Evolutionary conservation across 2,797 vertebrate genomes (phyloP).

Genomic region (Chaetophractus vellerosus): DNA sequence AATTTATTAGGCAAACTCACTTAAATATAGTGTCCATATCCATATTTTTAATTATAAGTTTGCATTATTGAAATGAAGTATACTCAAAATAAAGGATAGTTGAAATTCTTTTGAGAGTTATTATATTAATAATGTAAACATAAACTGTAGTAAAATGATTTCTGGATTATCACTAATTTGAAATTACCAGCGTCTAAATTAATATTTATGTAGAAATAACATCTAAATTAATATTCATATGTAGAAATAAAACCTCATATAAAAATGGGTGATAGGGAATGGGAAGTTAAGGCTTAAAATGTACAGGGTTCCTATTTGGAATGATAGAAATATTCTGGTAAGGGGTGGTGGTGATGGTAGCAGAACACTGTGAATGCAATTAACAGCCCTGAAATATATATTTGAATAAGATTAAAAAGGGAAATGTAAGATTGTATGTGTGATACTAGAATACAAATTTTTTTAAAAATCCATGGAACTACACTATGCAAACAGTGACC

Average conservation of each 20-base stretch:
- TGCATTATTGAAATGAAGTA: constrained; percentile 33
- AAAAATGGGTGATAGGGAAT: neutral
- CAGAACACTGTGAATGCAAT: no score
- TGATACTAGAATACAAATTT: no score
- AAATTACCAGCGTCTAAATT: constrained; percentile 21
- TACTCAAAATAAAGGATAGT: constrained; percentile 3
- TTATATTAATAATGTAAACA: neutral
- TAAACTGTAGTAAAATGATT: neutral
- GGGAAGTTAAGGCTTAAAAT: no score
- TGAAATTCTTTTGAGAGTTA: constrained; percentile 41
- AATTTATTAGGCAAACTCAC: neutral
- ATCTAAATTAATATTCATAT: neutral
- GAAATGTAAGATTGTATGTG: no score
- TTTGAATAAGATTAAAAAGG: no score
- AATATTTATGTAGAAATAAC: neutral
- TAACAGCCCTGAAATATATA: no score
- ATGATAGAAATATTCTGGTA: no score
- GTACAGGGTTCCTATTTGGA: no score
- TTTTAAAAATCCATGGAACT: no score
- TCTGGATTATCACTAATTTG: neutral
- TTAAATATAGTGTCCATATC: neutral
- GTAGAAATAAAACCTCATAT: constrained; percentile 12
- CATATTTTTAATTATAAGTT: neutral
- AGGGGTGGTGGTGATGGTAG: no score
- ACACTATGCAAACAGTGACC: no score